These are phyloP conservation scores for Callocephalon fimbriatum DNA, from an alignment of 2,113 vertebrate genomes.

Conservation along the genomic window DNA sequence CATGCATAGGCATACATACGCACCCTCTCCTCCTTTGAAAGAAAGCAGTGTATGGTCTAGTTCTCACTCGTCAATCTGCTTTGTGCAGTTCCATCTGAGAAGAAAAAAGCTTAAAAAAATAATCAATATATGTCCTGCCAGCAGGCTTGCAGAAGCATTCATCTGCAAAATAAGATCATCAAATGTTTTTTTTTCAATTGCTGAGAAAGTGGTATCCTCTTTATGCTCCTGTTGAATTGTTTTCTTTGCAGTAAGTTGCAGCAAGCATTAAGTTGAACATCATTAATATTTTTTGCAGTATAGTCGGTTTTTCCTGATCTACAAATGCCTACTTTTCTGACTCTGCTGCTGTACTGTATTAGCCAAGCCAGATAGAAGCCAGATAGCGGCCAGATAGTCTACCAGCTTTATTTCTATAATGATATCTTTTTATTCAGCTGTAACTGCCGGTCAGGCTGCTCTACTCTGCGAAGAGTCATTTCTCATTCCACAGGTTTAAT, in stretches of 20 bases:
- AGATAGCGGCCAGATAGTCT: not conserved
- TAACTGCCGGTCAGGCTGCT: not conserved
- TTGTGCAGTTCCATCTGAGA: not conserved
- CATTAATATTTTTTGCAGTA: not conserved
- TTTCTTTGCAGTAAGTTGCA: not conserved
- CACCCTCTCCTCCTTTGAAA: not conserved
- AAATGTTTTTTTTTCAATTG: not conserved
- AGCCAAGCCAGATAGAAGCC: not conserved
- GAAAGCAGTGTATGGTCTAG: not conserved
- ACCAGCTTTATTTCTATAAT: not conserved
- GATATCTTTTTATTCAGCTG: not conserved
- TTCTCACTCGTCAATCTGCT: not conserved
- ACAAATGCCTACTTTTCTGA: not conserved
- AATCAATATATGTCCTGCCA: not conserved
- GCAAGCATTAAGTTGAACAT: not conserved
- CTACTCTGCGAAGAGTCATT: not conserved
- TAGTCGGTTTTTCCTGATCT: not conserved
- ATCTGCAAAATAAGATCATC: not conserved
- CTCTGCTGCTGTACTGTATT: not conserved
- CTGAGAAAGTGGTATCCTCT: not conserved
- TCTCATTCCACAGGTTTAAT: not conserved
- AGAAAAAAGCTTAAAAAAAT: not conserved
- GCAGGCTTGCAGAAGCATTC: not conserved
- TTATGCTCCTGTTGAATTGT: not conserved
- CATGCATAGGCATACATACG: accelerated